Percentiles rank a stretch among this genome's conserved stretches.
Conservation (phyloP, 2,113 vertebrate genomes). For the Antechinus flavipes region DNA sequence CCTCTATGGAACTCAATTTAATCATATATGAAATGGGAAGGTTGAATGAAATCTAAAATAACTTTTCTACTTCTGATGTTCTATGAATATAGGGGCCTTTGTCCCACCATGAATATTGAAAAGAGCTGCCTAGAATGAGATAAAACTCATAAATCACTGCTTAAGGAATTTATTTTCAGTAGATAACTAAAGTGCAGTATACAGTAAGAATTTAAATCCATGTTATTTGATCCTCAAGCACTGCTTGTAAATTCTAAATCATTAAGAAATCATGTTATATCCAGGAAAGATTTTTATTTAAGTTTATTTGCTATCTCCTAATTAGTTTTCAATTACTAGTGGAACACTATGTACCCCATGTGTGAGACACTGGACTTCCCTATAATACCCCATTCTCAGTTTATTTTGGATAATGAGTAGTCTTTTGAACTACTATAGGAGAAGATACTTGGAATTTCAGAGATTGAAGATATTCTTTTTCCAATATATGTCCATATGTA, state of each 20-base stretch:
- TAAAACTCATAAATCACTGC: background rate
- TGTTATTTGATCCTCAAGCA: background rate
- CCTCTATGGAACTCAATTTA: background rate
- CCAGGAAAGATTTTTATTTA: background rate
- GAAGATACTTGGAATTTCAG: background rate
- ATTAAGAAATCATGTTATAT: background rate
- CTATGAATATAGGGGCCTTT: background rate
- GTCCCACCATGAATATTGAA: background rate
- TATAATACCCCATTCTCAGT: too few relatives aligned
- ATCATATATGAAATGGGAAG: background rate
- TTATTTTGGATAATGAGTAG: background rate
- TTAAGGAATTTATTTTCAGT: background rate
- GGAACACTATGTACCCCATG: background rate
- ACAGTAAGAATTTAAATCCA: background rate
- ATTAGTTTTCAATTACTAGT: background rate
- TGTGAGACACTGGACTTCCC: background rate
- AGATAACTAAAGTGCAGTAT: background rate
- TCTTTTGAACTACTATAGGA: background rate
- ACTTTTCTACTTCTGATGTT: background rate
- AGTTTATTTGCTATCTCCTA: background rate
- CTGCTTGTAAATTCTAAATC: background rate
- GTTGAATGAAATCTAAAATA: background rate
- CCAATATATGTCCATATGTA: constrained; percentile 10
- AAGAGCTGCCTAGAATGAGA: background rate
- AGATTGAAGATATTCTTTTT: background rate